Evolutionary conservation across 2,888 invertebrate species (phyloP), one percentile per base, ranked within the genome.

Genomic region (Agonopterix alstromeriana): DNA sequence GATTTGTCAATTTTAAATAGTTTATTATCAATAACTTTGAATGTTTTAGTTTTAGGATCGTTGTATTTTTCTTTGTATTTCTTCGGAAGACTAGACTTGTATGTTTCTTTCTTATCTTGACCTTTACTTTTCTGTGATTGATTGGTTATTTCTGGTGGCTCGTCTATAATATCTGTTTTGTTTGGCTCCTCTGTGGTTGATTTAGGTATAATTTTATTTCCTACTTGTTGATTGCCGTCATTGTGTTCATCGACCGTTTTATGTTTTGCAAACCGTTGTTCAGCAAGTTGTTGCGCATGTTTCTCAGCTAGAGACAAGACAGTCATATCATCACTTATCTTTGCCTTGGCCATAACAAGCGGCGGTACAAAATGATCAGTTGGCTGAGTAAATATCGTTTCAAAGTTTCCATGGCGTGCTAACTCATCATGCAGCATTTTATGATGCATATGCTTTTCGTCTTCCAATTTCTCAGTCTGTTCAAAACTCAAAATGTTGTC

Each of bases 321-420:
- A 35, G 78, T 87, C 89, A 89, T 88, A 48, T 89, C 89, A 52
- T 89, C 80, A 55, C 82, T 83, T 27, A 87, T 71, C 70, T 81
- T 89, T 46, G 89, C 82, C 57, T 88, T 89, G 27, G 89, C 89
- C 85, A 90, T 90, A 2, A 90, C 89, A 35, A 90, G 58, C 3
- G 89, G 89, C 3, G 89, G 89, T 27, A 90, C 77, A 58, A 90
- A 90, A 57, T 89, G 89, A 56, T 90, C 89, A 8, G 88, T 82
- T 2, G 88, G 82, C 58, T 87, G 89, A 8, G 82, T 87, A 58
- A 86, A 89, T 61, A 89, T 85, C 43, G 77, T 85, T 61, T 88
- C 85, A 46, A 82, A 71, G 52, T 82, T 85, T n/a, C 82, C 85
- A 45, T 77, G 71, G 35, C 82, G 70, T 1, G 87, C 83, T 41